phyloP scores from a whole-genome alignment of 2,797 vertebrate species.

The Crenichthys baileyi region DNA sequence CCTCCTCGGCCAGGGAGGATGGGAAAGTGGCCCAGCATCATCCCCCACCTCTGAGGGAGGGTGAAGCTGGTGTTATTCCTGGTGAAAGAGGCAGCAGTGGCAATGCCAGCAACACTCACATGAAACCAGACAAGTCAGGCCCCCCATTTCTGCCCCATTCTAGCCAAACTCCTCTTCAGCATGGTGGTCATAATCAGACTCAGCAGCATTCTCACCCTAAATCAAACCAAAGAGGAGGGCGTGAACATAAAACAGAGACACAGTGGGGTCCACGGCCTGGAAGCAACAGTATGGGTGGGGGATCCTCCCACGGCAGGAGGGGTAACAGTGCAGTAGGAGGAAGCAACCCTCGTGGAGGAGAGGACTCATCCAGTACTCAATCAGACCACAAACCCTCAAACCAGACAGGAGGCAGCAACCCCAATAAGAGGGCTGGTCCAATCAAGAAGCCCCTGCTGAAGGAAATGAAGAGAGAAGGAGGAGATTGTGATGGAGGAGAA shows the following conservation, averaged over 20 bases:
- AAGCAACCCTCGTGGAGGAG: conserved; percentile 72
- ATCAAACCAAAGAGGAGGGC: conserved; percentile 78
- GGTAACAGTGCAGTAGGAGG: conserved; percentile 77
- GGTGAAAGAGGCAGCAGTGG: conserved; percentile 61
- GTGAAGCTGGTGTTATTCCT: conserved; percentile 48
- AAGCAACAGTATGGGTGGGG: conserved; percentile 76
- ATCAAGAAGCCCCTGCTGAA: conserved; percentile 88
- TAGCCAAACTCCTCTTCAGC: conserved; percentile 64
- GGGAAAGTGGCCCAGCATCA: conserved; percentile 75
- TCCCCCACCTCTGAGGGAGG: conserved; percentile 70
- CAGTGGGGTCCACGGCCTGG: conserved; percentile 93
- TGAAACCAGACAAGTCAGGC: conserved; percentile 78
- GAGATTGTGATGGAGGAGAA: conserved; percentile 77
- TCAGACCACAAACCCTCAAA: conserved; percentile 74
- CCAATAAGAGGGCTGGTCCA: conserved; percentile 86
- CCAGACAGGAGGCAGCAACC: conserved; percentile 70
- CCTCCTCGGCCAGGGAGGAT: conserved; percentile 81
- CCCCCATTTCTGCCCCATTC: conserved; percentile 61
- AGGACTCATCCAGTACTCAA: conserved; percentile 70
- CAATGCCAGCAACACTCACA: conserved; percentile 42
- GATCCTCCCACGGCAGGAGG: conserved; percentile 75
- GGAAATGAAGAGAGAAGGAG: conserved; percentile 81
- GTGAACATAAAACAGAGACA: conserved; percentile 91
- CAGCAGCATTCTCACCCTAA: conserved; percentile 81
- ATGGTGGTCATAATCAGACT: conserved; percentile 63